Evolutionary conservation across 1,140 invertebrate species (phyloP), one percentile per base, ranked within the genome.

Genomic region (Platorchestia sp.): DNA sequence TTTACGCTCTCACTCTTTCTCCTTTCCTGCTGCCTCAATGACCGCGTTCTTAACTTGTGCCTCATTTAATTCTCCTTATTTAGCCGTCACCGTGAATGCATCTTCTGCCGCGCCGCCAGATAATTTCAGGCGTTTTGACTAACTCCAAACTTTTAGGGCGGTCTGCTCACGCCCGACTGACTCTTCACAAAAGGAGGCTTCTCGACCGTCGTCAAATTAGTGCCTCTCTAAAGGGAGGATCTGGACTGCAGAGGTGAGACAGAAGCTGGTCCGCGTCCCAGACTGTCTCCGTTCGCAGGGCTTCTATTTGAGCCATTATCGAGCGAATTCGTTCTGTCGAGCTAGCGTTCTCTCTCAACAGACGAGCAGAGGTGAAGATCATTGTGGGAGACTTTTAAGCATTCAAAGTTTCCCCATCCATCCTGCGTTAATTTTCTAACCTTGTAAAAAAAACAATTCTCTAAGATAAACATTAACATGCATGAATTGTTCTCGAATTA

Each of bases 111-210:
- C 45, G 5, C 22, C 47, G 19, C 14, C 36, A 93, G 91, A 93
- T 93, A 93, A 93, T 93, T 93, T 93, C 91, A 93, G 91, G 91
- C 91, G 91, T 44, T 47, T 93, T 93, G 91, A 47, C 45, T 45
- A 44, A 42, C 45, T n/a, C 41, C 91, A 93, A 93, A 93, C 91
- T 93, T 93, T 93, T 93, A 93, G 43, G 44, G 43, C 91, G 91
- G 45, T 44, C 40, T 45, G 41, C 45, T 6, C 45, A 45, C 91
- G 45, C 91, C 36, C 91, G 43, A 45, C 43, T 93, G 91, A 93
- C 91, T 93, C 45, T 40, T 45, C 40, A 93, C 91, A 93, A 93
- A 93, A 93, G 91, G 87, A 42, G 91, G 40, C 91, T 45, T 42
- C 91, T 45, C 91, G 91, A 93, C 43, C 91, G 91, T 45, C 91